A percentile compares a stretch with the other conserved stretches of the same genome.
Conservation (phyloP, 2,113 vertebrate species). For the Acanthisitta chloris region DNA sequence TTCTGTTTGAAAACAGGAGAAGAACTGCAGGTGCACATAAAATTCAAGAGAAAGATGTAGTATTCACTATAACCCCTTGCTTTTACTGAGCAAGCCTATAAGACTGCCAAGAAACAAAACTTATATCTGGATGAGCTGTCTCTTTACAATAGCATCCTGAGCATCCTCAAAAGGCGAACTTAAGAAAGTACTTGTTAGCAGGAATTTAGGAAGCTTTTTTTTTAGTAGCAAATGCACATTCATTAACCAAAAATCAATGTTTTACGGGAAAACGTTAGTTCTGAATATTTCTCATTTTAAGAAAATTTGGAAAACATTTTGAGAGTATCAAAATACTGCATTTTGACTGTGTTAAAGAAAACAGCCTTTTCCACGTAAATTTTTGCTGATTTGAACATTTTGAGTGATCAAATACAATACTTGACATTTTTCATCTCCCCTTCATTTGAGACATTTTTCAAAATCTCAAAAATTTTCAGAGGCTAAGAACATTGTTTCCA, state of each 20-base stretch:
- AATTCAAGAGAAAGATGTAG: background rate
- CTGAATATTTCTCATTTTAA: background rate
- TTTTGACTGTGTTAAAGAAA: background rate
- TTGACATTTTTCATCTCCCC: background rate
- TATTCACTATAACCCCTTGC: background rate
- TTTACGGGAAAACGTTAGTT: background rate
- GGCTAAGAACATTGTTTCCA: background rate
- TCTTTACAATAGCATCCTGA: background rate
- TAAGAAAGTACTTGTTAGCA: background rate
- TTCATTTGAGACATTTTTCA: background rate
- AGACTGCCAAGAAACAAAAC: background rate
- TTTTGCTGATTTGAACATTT: background rate
- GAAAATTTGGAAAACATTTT: background rate
- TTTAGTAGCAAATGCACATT: background rate
- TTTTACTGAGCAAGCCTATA: background rate
- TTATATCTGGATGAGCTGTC: background rate
- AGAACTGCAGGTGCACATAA: background rate
- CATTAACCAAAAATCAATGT: background rate
- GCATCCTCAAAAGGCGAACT: background rate
- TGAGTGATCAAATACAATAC: background rate
- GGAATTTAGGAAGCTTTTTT: background rate
- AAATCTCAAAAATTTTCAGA: background rate
- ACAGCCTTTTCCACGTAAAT: background rate
- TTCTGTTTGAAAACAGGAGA: background rate
- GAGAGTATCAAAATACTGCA: background rate